These are phyloP conservation scores for Stictonetta naevosa DNA, from an alignment of 2,113 vertebrate genomes.

Conservation along the genomic window DNA sequence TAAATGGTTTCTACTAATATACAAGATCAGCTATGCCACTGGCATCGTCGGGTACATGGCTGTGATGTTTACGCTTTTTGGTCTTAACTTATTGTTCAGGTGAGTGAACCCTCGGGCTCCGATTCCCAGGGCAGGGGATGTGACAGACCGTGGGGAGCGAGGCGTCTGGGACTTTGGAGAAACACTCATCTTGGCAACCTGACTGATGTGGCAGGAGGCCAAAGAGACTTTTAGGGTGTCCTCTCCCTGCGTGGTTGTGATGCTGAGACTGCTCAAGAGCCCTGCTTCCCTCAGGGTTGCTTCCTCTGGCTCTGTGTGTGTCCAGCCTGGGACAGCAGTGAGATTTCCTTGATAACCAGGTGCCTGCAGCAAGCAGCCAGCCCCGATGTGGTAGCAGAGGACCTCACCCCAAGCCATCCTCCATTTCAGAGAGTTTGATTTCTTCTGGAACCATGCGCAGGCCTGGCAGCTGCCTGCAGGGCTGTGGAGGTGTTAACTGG, in stretches of 20 bases:
- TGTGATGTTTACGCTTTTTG: conserved; percentile 98
- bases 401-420: not conserved
- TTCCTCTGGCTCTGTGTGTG: not conserved
- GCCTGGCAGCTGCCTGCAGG: not conserved
- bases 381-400: not conserved
- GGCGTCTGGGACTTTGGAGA: not conserved
- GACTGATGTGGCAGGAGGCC: not conserved
- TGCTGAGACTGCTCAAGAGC: not conserved
- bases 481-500: not conserved
- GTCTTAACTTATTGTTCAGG: conserved; percentile 96
- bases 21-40: conserved; percentile 97
- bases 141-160: rapidly evolving
- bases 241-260: not conserved
- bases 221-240: not conserved
- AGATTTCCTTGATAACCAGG: not conserved
- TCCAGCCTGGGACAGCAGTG: too few species aligned
- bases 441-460: not conserved
- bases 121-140: rapidly evolving
- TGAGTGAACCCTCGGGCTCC: conserved; percentile 68
- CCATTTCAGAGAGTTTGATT: rapidly evolving
- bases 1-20: conserved; percentile 98
- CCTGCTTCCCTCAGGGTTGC: not conserved
- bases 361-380: not conserved
- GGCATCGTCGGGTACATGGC: conserved; percentile 95
- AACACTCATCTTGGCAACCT: not conserved